Evolutionary conservation across 2,888 invertebrate species (phyloP).

Genomic region (Eustalomyia histrio): DNA sequence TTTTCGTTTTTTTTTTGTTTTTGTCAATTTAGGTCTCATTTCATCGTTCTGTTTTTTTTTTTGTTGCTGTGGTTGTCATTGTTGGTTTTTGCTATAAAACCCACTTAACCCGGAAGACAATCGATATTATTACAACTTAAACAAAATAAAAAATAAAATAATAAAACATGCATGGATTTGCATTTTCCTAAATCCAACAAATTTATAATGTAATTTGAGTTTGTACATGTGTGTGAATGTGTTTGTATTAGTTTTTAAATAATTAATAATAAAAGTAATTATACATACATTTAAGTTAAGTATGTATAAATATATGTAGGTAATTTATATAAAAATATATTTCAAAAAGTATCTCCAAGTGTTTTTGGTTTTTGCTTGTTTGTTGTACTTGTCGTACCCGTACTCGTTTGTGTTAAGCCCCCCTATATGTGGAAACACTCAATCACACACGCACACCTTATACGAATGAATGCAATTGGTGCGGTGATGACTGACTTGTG

Average conservation of each 20-base stretch:
- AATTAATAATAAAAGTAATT: slow-evolving; percentile 53
- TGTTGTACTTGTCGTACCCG: slow-evolving; percentile 9
- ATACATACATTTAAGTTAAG: slow-evolving; percentile 27
- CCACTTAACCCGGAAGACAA: slow-evolving; percentile 65
- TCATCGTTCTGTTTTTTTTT: slow-evolving; percentile 34
- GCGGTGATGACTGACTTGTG: slow-evolving; percentile 3
- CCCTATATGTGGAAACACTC: background rate
- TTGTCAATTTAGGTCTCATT: slow-evolving; percentile 56
- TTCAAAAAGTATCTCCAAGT: slow-evolving; percentile 28
- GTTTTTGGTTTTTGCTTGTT: slow-evolving; percentile 16
- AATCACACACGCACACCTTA: slow-evolving; percentile 1
- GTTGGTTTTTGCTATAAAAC: slow-evolving; percentile 51
- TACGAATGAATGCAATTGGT: slow-evolving; percentile 10
- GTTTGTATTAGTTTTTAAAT: slow-evolving; percentile 41
- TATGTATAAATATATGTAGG: slow-evolving; percentile 8
- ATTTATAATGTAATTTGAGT: slow-evolving; percentile 38
- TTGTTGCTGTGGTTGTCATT: slow-evolving; percentile 6
- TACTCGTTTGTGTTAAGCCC: slow-evolving; percentile 24
- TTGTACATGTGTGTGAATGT: slow-evolving; percentile 14
- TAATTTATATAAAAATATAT: slow-evolving; percentile 27
- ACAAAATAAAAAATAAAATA: slow-evolving; percentile 37
- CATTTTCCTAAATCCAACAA: slow-evolving; percentile 34
- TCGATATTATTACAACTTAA: slow-evolving; percentile 57
- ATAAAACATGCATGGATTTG: slow-evolving; percentile 20
- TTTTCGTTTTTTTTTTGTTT: slow-evolving; percentile 35